Base-by-base conservation (phyloP, 2,113 vertebrate species). In the Sorex araneus region DNA sequence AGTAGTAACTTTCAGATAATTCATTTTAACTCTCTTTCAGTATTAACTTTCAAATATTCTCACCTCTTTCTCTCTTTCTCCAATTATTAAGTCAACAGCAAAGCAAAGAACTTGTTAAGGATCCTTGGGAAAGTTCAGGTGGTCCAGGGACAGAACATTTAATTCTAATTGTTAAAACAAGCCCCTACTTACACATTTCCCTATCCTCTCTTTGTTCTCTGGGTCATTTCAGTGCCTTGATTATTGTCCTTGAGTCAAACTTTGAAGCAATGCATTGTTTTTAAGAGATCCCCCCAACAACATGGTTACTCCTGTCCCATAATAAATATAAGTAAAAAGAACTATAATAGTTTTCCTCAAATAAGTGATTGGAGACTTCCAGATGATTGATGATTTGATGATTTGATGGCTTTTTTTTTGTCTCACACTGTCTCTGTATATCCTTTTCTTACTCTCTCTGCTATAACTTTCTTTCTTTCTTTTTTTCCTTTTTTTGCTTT, bases 201-300 rank as follows among this genome's bases (percentile, higher is more conserved):
- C 27, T 36, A 81, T 32, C 9, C 13, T 87, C 23, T 30, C 27
- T 74, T 69, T 3, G 1, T 83, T 45, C 19, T 60, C 19, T 84
- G 77, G 32, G 30, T 43, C 36, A 90, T 63, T 27, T 36, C 6
- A 43, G 27, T 63, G 13, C 45, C 19, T 92, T 83, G 36, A 78
- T 3, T 69, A 50, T 84, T 67, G 63, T 90, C 83, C 79, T 94
- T 63, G 66, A 30, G 36, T 34, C 64, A 67, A 82, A 85, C 12
- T 80, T 47, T 78, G 69, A 75, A 30, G 16, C 6, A 87, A 0
- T 73, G 15, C 1, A 63, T 40, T 40, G 40, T 83, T 74, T n/a
- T 83, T 78, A 63, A n/a, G 32, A n/a, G 0, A 30, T 85, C 78
- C 13, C 47, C 47, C 13, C 47, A 6, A 5, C 13, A 10, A 5